A percentile compares a stretch with the other conserved stretches of the same genome.
Evolutionary conservation across 2,888 invertebrate species (phyloP).

Genomic region (Phalera bucephala): DNA sequence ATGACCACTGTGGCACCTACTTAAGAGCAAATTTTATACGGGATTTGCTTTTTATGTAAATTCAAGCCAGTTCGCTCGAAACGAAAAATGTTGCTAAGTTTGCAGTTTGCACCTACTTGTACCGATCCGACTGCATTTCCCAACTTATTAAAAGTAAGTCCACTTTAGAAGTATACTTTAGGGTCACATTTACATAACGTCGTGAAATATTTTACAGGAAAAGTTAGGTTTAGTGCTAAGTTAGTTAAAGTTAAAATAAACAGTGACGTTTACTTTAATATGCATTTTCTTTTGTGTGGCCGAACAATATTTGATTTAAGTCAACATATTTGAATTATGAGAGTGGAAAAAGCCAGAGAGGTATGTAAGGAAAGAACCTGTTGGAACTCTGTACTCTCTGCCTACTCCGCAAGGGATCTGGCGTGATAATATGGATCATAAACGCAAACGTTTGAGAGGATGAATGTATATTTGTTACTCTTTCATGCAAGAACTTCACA

Average conservation of each 20-base stretch:
- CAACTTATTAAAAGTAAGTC: slow-evolving; percentile 43
- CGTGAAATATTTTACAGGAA: slow-evolving; percentile 28
- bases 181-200: slow-evolving; percentile 33
- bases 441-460: no score
- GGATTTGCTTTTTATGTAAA: slow-evolving; percentile 49
- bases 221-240: slow-evolving; percentile 16
- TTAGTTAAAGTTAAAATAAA: slow-evolving; percentile 13
- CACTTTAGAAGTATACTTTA: slow-evolving; percentile 35
- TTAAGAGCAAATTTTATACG: slow-evolving; percentile 32
- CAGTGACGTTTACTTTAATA: no score
- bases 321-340: no score
- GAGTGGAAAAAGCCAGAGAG: no score
- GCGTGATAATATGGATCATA: no score
- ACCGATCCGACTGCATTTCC: slow-evolving; percentile 28
- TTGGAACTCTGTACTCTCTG: no score
- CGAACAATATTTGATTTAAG: no score
- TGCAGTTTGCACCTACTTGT: slow-evolving; percentile 41
- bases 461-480: no score
- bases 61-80: slow-evolving; percentile 32
- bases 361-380: no score
- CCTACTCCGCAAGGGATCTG: no score
- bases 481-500: no score
- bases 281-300: no score
- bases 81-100: slow-evolving; percentile 46
- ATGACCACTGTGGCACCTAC: slow-evolving; percentile 7